phyloP scores from a whole-genome alignment of 2,113 vertebrate species.

The Megaleporinus macrocephalus region DNA sequence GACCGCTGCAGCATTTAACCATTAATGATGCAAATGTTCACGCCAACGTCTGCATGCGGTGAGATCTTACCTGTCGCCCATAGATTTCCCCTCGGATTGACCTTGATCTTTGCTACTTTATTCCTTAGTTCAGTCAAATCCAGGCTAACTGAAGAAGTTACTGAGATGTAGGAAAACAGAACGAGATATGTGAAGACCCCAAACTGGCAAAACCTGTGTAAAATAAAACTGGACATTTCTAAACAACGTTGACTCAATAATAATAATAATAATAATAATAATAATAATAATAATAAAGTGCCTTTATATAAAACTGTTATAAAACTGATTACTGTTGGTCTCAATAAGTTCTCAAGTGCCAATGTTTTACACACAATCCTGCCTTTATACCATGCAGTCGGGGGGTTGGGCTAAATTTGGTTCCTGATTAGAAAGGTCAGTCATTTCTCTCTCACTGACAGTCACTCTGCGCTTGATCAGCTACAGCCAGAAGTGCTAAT shows the following conservation, averaged over 20 bases:
- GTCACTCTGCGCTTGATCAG: neutral
- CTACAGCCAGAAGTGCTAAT: too few species aligned
- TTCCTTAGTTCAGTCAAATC: slow-evolving; percentile 83
- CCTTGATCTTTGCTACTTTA: slow-evolving; percentile 85
- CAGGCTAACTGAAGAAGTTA: slow-evolving; percentile 77
- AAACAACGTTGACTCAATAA: neutral
- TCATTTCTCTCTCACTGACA: neutral
- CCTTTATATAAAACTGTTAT: neutral
- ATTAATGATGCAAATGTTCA: neutral
- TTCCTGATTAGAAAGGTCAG: slow-evolving; percentile 1
- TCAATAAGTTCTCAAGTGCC: neutral
- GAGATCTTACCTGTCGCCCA: slow-evolving; percentile 90
- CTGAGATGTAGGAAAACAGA: slow-evolving; percentile 76
- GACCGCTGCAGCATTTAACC: neutral
- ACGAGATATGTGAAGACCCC: slow-evolving; percentile 77
- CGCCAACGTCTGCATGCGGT: neutral
- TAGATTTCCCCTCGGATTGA: slow-evolving; percentile 89
- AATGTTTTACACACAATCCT: neutral
- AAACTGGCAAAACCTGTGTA: slow-evolving; percentile 66
- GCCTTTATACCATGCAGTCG: neutral
- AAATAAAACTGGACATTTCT: slow-evolving; percentile 67
- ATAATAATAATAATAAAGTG: neutral
- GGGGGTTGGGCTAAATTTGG: neutral
- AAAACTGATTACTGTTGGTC: neutral
- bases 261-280: slow-evolving; percentile 19